phyloP scores from a whole-genome alignment of 2,888 invertebrate genomes.

The Zhuqinia jingwanae region DNA sequence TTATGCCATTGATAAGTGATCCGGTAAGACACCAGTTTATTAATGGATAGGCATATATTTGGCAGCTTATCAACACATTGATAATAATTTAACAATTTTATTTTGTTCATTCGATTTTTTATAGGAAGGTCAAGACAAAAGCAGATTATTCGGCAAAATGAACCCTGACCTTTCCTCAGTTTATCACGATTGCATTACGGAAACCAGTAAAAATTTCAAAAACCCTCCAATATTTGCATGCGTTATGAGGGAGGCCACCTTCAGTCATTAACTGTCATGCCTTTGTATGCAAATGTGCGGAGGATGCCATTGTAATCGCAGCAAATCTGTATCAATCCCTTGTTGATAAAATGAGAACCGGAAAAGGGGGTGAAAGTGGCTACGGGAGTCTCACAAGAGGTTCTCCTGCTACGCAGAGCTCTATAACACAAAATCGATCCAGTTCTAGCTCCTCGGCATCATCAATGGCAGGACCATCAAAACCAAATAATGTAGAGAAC shows the following conservation, averaged over 20 bases:
- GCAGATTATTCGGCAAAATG: constrained; percentile 77
- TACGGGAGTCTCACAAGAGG: constrained; percentile 78
- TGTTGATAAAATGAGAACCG: constrained; percentile 85
- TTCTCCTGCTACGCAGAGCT: constrained; percentile 76
- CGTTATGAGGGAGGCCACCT: constrained; percentile 90
- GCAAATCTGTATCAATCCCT: constrained; percentile 94
- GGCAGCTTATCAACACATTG: no score
- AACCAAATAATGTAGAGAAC: background rate
- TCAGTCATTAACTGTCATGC: constrained; percentile 94
- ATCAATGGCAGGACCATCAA: constrained; percentile 61
- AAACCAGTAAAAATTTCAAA: constrained; percentile 80
- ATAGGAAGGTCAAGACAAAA: constrained; percentile 78
- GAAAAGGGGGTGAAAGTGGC: constrained; percentile 79
- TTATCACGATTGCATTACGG: constrained; percentile 80
- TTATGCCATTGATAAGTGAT: constrained; percentile 91
- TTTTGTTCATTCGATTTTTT: no score
- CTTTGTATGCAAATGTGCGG: constrained; percentile 93
- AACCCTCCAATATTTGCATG: constrained; percentile 84
- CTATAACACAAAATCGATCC: constrained; percentile 77
- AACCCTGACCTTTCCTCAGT: constrained; percentile 74
- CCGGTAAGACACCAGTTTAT: constrained; percentile 84
- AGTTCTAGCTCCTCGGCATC: constrained; percentile 77
- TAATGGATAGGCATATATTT: no score
- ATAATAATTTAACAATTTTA: no score
- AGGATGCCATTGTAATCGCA: constrained; percentile 95